Evolutionary conservation across 1,140 invertebrate species (phyloP), one percentile per base, ranked within the genome.

Genomic region (Laodelphax striatellus): DNA sequence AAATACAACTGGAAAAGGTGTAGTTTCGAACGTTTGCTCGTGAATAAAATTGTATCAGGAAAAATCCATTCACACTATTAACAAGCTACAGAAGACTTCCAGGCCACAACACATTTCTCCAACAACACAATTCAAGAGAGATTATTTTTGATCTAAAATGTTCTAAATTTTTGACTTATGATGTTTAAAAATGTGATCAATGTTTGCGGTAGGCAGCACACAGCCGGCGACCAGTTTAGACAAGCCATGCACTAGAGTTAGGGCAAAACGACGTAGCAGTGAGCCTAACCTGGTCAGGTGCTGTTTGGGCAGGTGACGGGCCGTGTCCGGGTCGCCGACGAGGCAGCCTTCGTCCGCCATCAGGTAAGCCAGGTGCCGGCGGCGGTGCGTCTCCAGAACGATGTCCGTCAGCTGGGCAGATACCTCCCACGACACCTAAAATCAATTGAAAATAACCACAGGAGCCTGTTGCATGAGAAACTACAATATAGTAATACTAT

Each of bases 321-420:
- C 82, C 16, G 84, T 85, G 71, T 91, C 88, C 1, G 92, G 92
- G 76, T 96, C 95, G 10, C 88, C 87, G 55, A 96, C 88, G 60
- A 96, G 76, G 54, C 88, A 87, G 55, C 88, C 87, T 44, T 95
- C 92, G 73, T 98, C 92, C 21, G 92, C 88, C 94, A 98, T 97
- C 24, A 98, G 77, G 75, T 95, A 95, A 8, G 94, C 94, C 65
- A 97, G 79, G 74, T 97, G 93, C 65, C 93, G 82, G 64, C 92
- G 79, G 52, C 94, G 79, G 70, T 95, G 90, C 21, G 92, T 92
- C 69, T 97, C 93, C 43, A 97, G 84, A 52, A 92, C 81, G 41
- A 91, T 83, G 63, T 93, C 86, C 64, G 85, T 93, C 46, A 96
- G 75, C 2, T 88, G 87, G 54, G 83, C 82, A 63, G 82, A 76